Evolutionary conservation across 2,888 invertebrate genomes (phyloP), one percentile per base, ranked within the genome.

Genomic region (Cheilosia vulpina): DNA sequence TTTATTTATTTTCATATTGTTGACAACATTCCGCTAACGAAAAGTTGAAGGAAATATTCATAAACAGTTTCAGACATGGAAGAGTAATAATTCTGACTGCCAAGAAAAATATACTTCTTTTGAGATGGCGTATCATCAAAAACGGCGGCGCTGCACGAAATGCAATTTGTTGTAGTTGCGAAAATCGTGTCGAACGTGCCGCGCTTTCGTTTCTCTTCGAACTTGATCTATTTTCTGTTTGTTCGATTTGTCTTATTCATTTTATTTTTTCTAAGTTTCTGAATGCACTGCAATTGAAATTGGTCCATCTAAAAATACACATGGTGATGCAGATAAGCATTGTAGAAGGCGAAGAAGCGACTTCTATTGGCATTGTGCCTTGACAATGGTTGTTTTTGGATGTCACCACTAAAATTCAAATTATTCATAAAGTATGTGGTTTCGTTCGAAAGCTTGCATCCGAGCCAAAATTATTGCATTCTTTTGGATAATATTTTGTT

Each of bases 321-420:
- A 2, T 24, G 11, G 19, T 13, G 38, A 13, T 38, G 2, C 13
- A 6, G 47, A 19, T 17, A 17, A 27, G 7, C 5, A n/a, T 38
- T 52, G 15, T n/a, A 24, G 38, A 65, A 43, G 41, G 43, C 11
- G 45, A 17, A 34, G 19, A 38, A 13, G 31, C 13, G 11, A 43
- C 17, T 53, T 43, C 34, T 21, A 3, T 57, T 81, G 68, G 75
- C 66, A 69, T 21, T 31, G 57, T 55, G 75, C 81, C 75, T 73
- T 75, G 80, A 38, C 68, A 75, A 24, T 73, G 80, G 73, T 60
- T 68, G 80, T 81, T 81, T 80, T 75, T 43, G 58, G 72, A 73
- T 80, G 77, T 76, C 81, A 82, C 63, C 71, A 78, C 50, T 57
- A 27, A 57, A 57, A 50, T 41, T 75, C 19, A 19, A 66, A 75